Conservation (phyloP, 2,888 invertebrate species). For the Nomada lathburiana region DNA sequence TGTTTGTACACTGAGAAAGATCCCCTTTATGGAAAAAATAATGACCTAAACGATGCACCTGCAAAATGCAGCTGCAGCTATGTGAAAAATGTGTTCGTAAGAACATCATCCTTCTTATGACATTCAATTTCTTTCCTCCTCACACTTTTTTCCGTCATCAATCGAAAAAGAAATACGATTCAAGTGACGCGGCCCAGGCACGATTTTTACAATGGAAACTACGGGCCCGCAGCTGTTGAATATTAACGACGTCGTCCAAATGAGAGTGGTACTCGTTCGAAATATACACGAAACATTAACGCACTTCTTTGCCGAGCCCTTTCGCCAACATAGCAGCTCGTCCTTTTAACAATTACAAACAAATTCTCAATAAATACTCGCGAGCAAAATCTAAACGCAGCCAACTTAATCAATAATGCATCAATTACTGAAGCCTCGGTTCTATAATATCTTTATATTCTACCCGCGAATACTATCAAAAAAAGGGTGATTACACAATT, state of each 20-base stretch:
- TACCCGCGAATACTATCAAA: no score
- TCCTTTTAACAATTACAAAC: slow-evolving; percentile 5
- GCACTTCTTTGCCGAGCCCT: slow-evolving; percentile 4
- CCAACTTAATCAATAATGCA: no score
- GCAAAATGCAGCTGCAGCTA: slow-evolving; percentile 19
- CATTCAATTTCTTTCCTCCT: slow-evolving; percentile 22
- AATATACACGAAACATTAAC: slow-evolving; percentile 19
- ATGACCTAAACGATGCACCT: slow-evolving; percentile 17
- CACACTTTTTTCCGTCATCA: slow-evolving; percentile 40
- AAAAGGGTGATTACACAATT: no score
- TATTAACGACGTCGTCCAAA: slow-evolving; percentile 36
- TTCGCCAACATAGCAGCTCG: slow-evolving; percentile 25
- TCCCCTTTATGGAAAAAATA: slow-evolving; percentile 1
- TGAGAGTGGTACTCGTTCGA: slow-evolving; percentile 14
- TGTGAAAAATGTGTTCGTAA: slow-evolving; percentile 36
- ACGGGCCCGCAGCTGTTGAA: slow-evolving; percentile 28
- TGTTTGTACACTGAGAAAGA: not conserved
- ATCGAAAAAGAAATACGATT: slow-evolving; percentile 32
- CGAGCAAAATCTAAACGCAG: not conserved
- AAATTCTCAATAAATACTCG: not conserved
- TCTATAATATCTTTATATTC: no score
- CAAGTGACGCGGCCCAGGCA: slow-evolving; percentile 6
- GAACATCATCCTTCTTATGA: slow-evolving; percentile 33
- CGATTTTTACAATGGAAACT: slow-evolving; percentile 38
- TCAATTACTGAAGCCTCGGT: no score